Evolutionary conservation across 2,797 vertebrate species (phyloP).

Genomic region (Epinephelus coioides): DNA sequence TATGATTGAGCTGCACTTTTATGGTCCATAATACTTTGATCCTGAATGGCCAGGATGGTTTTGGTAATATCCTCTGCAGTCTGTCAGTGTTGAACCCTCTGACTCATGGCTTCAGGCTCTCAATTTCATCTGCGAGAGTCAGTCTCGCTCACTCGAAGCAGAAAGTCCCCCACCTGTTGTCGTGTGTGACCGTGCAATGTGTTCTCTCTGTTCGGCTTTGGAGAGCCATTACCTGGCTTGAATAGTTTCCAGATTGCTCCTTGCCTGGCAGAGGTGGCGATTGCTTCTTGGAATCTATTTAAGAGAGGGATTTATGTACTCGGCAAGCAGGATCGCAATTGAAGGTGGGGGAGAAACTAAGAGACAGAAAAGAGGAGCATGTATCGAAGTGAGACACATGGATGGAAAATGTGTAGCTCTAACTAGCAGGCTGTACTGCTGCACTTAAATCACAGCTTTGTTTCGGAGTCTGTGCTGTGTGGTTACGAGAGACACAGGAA

Average conservation of each 20-base stretch:
- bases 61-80: constrained; percentile 60
- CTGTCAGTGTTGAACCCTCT: constrained; percentile 58
- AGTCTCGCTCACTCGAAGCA: constrained; percentile 41
- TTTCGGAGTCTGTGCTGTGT: constrained; percentile 10
- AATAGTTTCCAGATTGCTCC: constrained; percentile 69
- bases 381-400: constrained; percentile 17
- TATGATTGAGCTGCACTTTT: constrained; percentile 34
- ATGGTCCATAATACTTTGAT: constrained; percentile 39
- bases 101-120: constrained; percentile 56
- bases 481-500: constrained; percentile 50
- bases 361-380: not conserved
- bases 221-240: constrained; percentile 55
- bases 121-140: constrained; percentile 52
- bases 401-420: constrained; percentile 1
- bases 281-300: constrained; percentile 77
- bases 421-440: constrained; percentile 5
- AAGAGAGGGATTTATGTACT: constrained; percentile 68
- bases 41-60: constrained; percentile 36
- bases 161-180: constrained; percentile 54
- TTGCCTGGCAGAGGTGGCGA: constrained; percentile 66
- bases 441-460: constrained; percentile 26
- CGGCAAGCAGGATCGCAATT: constrained; percentile 25
- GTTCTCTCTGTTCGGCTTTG: constrained; percentile 44
- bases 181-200: constrained; percentile 44
- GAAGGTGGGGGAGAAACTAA: not conserved